Base-by-base conservation (phyloP, 2,113 vertebrate genomes). In the Stegastes partitus region DNA sequence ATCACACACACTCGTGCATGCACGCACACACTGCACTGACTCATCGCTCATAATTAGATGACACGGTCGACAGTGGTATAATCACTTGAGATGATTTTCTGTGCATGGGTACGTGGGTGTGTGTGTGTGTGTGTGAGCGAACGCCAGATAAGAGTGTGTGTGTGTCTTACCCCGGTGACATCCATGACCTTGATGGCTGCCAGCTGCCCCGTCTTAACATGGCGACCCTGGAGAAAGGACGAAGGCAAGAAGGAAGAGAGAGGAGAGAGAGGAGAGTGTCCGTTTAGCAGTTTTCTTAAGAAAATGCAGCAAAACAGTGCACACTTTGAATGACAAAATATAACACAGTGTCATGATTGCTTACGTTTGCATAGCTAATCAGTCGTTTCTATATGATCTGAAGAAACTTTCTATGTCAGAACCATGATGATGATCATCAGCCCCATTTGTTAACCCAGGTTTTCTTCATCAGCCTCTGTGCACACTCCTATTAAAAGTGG, bases 101-200 rank as follows among this genome's bases (percentile, higher is more conserved):
- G 63, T 44, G 68, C 9, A 21, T 55, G 81, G 26, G 68, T 71
- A 54, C 1, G 23, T 74, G 50, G n/a, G 67, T 11, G 65, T 42
- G 53, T 55, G 58, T 53, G 66, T 14, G 65, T 39, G 53, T 54
- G 58, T 45, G 59, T 64, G 67, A 28, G 62, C 4, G 50, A 37
- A 50, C 45, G 65, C 14, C 53, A 44, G 62, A 47, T 34, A 34
- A 28, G 31, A 34, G 31, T 58, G 69, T 59, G 68, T 45, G 58
- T 51, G 50, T 54, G 45, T 66, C 93, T 92, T 89, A 95, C 94
- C 93, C 93, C 93, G 0, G 94, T 93, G 87, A 95, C 94, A 84
- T 94, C 93, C 94, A 95, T 94, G 93, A 93, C 91, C 92, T 95
- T 95, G 91, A 95, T 95, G 70, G 94, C 94, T 55, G 93, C 93